phyloP scores from a whole-genome alignment of 2,888 invertebrate genomes.

The Mactromeris polynyma region DNA sequence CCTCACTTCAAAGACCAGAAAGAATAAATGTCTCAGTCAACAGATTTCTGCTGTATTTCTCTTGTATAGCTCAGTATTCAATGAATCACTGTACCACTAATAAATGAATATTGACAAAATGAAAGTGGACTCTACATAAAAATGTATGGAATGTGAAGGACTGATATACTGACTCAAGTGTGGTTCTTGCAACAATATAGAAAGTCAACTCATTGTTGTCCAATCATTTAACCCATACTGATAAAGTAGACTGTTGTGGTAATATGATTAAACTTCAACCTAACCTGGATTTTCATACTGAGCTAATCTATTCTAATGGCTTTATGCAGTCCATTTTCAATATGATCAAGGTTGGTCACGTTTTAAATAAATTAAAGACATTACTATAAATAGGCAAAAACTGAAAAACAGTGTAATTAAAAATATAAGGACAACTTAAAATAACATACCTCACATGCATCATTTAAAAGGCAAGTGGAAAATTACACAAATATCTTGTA shows the following conservation, averaged over 20 bases:
- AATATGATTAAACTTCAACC: neutral
- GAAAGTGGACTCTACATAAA: neutral
- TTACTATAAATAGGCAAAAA: too few species aligned
- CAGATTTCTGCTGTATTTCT: too few species aligned
- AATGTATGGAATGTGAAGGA: neutral
- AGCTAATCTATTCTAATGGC: neutral
- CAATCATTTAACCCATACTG: neutral
- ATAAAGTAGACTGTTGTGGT: neutral
- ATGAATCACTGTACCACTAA: neutral
- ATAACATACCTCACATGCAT: too few species aligned
- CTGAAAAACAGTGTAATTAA: too few species aligned
- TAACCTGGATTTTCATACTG: neutral
- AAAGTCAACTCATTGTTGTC: conserved; percentile 5
- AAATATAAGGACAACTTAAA: too few species aligned
- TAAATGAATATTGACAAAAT: neutral
- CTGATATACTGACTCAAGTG: neutral
- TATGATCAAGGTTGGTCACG: too few species aligned
- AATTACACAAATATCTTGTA: too few species aligned
- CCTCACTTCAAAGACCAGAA: neutral
- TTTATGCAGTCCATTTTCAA: too few species aligned
- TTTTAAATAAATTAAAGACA: too few species aligned
- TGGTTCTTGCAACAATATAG: neutral
- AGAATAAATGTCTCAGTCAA: too few species aligned
- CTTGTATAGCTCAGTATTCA: neutral
- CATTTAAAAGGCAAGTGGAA: too few species aligned